Base-by-base conservation (phyloP, 2,888 invertebrate genomes). In the Heliconius erato region DNA sequence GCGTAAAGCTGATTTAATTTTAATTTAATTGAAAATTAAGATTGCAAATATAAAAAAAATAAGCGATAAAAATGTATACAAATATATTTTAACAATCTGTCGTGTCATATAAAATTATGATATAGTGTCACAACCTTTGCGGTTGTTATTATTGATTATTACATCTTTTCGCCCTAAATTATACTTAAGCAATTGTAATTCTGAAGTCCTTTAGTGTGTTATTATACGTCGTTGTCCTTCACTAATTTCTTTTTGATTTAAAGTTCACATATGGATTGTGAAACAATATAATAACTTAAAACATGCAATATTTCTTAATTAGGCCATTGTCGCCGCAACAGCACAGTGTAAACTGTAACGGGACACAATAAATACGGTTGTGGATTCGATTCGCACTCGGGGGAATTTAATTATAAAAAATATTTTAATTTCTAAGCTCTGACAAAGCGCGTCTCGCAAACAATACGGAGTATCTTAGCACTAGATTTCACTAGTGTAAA, bases 111-210 rank as follows among this genome's bases (percentile, higher is more conserved):
- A 35, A 35, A 19, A 44, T 44, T 65, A 44, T 77, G 40, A 44
- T 16, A 26, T 35, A 35, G 44, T 40, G 9, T 65, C 35, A 63
- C 76, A 77, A 77, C 35, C 77, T 77, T 74, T 32, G 26, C 14
- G 40, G 23, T 59, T 19, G 35, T 74, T 76, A 54, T 44, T 63
- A 65, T 65, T 74, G 28, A 69, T 76, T 69, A 69, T 77, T n/a
- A 40, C 32, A 76, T 76, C 59, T 80, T 80, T 68, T 19, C 16
- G 40, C 28, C 40, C 63, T 69, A 77, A 77, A 81, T 77, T 77
- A 32, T 59, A 28, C 59, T 69, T 77, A 40, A 69, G 59, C 23
- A 59, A 81, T 71, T 63, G 63, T 68, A 35, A 77, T 54, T 59
- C 63, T 49, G 28, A 28, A 71, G 59, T 32, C n/a, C 44, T 77